A percentile compares a stretch with the other conserved stretches of the same genome.
Conservation (phyloP, 2,888 invertebrate species). For the Lypha dubia region DNA sequence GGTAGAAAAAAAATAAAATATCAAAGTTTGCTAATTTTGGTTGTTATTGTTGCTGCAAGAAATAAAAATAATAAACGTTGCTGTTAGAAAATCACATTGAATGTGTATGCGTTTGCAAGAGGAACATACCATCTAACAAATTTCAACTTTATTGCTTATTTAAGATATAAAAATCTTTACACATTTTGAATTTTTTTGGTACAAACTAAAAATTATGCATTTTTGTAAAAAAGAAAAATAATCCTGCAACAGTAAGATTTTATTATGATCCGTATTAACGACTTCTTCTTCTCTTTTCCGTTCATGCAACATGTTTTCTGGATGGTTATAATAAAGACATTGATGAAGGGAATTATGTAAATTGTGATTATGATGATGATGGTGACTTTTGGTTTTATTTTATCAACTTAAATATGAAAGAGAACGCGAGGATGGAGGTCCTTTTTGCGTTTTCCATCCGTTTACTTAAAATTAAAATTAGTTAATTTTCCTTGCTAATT, state of each 20-base stretch:
- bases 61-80: too few relatives aligned
- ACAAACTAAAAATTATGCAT: conserved; percentile 53
- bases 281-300: conserved; percentile 3
- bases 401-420: neutral
- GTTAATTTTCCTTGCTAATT: too few relatives aligned
- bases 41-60: conserved; percentile 14
- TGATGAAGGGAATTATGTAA: conserved; percentile 40
- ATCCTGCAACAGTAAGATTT: conserved; percentile 34
- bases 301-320: conserved; percentile 24
- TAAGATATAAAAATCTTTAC: conserved; percentile 14
- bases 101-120: conserved; percentile 3
- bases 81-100: too few relatives aligned
- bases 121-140: conserved; percentile 33
- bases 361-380: conserved; percentile 46
- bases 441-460: too few relatives aligned
- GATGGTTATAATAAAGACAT: conserved; percentile 56
- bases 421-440: too few relatives aligned
- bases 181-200: neutral
- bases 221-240: conserved; percentile 54
- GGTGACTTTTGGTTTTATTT: neutral
- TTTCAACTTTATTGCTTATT: conserved; percentile 50
- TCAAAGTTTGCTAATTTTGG: conserved; percentile 18
- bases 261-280: conserved; percentile 49
- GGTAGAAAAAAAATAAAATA: neutral
- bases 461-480: too few relatives aligned